phyloP scores from a whole-genome alignment of 1,140 invertebrate genomes.

The Drosophila parvula region DNA sequence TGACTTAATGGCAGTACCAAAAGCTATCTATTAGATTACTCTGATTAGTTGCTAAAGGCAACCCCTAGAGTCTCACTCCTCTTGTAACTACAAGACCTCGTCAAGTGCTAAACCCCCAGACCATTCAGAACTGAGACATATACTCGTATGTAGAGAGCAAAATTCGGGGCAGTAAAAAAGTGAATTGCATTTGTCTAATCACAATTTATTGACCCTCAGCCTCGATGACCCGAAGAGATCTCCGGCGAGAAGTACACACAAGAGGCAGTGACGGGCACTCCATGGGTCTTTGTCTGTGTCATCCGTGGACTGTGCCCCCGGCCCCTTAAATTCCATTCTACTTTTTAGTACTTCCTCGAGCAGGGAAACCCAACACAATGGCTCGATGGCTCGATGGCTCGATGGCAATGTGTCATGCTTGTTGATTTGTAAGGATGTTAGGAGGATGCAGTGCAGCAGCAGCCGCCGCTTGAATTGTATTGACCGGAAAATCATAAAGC shows the following conservation, averaged over 20 bases:
- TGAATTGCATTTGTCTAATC: conserved; percentile 41
- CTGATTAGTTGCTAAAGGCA: not conserved
- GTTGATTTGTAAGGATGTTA: conserved; percentile 75
- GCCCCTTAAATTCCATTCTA: conserved; percentile 18
- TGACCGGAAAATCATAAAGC: conserved; percentile 82
- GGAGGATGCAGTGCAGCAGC: conserved; percentile 47
- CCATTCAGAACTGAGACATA: too few species aligned
- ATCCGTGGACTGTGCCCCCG: conserved; percentile 11
- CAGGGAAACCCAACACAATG: conserved; percentile 9
- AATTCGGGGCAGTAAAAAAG: conserved; percentile 10
- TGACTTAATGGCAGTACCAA: too few species aligned
- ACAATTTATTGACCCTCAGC: conserved; percentile 51
- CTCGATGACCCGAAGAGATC: conserved; percentile 31
- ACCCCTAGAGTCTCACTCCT: not conserved
- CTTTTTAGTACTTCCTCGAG: conserved; percentile 65
- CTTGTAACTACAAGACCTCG: not conserved
- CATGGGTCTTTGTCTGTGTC: conserved; percentile 46
- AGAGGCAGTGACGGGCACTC: conserved; percentile 30
- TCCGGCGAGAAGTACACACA: not conserved
- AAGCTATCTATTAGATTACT: too few species aligned
- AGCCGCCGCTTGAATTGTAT: conserved; percentile 64
- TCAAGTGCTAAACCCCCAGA: conserved; percentile 2
- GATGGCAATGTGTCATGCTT: conserved; percentile 75
- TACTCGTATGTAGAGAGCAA: too few species aligned
- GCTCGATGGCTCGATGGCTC: conserved; percentile 17